Percentiles rank a stretch among this genome's conserved stretches.
phyloP scores from a whole-genome alignment of 1,140 invertebrate genomes.

The Pristionchus pacificus region DNA sequence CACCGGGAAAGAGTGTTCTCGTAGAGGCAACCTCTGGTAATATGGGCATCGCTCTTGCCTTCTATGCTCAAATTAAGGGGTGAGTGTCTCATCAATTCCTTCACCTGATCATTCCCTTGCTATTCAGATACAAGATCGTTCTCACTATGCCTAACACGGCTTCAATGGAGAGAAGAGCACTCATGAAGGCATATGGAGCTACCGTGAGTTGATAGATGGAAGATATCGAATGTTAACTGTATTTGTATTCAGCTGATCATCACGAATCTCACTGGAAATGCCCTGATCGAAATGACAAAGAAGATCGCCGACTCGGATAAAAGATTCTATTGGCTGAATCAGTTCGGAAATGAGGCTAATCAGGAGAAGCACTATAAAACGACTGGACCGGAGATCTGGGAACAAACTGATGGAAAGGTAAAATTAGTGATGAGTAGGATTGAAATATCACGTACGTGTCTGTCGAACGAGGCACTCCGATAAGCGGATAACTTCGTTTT shows the following conservation, averaged over 20 bases:
- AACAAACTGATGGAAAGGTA: slow-evolving; percentile 34
- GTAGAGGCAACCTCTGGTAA: slow-evolving; percentile 60
- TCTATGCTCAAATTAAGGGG: slow-evolving; percentile 56
- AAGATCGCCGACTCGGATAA: slow-evolving; percentile 24
- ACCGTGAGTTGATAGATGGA: no score
- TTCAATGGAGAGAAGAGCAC: slow-evolving; percentile 45
- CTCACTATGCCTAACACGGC: slow-evolving; percentile 58
- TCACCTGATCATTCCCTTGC: no score
- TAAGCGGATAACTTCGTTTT: no score
- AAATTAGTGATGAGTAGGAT: no score
- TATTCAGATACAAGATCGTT: slow-evolving; percentile 53
- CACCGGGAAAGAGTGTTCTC: slow-evolving; percentile 49
- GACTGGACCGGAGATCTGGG: slow-evolving; percentile 40
- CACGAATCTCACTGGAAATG: slow-evolving; percentile 33
- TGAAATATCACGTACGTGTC: no score
- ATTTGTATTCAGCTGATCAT: slow-evolving; percentile 45
- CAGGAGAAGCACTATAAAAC: slow-evolving; percentile 30
- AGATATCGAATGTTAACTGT: slow-evolving; percentile 50
- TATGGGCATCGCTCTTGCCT: slow-evolving; percentile 58
- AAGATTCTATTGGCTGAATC: slow-evolving; percentile 18
- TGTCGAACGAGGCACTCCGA: no score
- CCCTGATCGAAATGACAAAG: slow-evolving; percentile 18
- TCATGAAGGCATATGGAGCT: slow-evolving; percentile 39
- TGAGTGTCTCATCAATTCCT: no score
- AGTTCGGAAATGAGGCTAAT: slow-evolving; percentile 33